Base-by-base conservation (phyloP, 2,888 invertebrate species). In the Hyposoter didymator region DNA sequence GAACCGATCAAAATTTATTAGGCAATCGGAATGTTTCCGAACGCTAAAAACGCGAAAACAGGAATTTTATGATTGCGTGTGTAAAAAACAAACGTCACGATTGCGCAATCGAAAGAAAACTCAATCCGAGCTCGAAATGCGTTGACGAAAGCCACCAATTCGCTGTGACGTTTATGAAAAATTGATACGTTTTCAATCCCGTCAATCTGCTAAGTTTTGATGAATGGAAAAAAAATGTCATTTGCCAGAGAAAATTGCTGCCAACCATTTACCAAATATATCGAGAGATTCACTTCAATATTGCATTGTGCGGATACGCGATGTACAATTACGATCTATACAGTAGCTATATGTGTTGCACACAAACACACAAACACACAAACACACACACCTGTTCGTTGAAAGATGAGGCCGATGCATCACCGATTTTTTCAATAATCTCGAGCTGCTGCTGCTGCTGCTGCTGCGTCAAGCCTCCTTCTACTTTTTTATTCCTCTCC, bases 361-460 rank as follows among this genome's bases (percentile, higher is more conserved):
- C 10, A 39, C 39, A 8, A 8, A 66, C 5, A 45, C 55, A 22
- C 59, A 28, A 19, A 10, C 55, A 12, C 22, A 22, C 6, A 64
- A 10, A 62, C 28, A 69, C 67, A 39, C 7, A 66, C 66, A 52
- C 67, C 62, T 49, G 45, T 64, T 52, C 52, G 72, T 45, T 79
- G 72, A 82, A 79, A 43, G 79, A 79, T 75, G 67, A 67, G 49
- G 66, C 47, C 82, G 75, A 85, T 85, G 69, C 78, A 82, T 85
- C 82, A 85, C 70, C 67, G 74, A 82, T 82, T 82, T 82, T 85
- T 78, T 85, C 82, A 85, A 85, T 82, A 82, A 85, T 79, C 78
- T 72, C 87, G 73, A 28, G 28, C 59, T 35, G 32, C 73, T 70
- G 35, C 62, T 55, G 28, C 59, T 35, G 32, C 73, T 70, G 35